phyloP scores from a whole-genome alignment of 2,888 invertebrate genomes.

The Lypha dubia region DNA sequence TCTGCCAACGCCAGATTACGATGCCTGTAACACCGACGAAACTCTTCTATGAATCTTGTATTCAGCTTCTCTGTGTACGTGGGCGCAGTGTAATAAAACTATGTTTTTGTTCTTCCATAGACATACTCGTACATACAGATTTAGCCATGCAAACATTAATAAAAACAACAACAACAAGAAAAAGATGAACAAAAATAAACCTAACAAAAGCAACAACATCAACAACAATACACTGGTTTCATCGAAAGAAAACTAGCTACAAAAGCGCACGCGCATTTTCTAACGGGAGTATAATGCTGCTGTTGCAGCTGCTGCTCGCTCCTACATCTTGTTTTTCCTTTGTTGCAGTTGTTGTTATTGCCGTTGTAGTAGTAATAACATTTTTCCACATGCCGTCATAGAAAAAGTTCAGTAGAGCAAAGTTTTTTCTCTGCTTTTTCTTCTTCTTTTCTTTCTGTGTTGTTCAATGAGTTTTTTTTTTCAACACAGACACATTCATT shows the following conservation, averaged over 20 bases:
- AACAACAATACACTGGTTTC: constrained; percentile 52
- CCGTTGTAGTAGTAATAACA: constrained; percentile 48
- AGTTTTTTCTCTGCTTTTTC: constrained; percentile 31
- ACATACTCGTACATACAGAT: constrained; percentile 40
- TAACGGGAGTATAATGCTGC: constrained; percentile 60
- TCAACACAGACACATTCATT: constrained; percentile 51
- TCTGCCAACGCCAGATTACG: constrained; percentile 50
- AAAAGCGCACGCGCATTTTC: constrained; percentile 70
- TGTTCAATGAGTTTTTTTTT: constrained; percentile 36
- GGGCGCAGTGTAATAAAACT: constrained; percentile 60
- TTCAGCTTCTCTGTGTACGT: constrained; percentile 57
- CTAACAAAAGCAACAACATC: not conserved
- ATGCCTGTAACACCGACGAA: constrained; percentile 48
- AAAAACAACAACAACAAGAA: constrained; percentile 23
- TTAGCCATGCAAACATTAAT: constrained; percentile 41
- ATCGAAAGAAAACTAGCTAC: constrained; percentile 59
- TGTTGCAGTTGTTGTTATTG: constrained; percentile 14
- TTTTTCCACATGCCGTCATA: constrained; percentile 63
- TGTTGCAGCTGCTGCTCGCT: constrained; percentile 24
- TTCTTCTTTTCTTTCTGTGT: not conserved
- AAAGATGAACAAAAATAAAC: not conserved
- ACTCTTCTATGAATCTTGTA: constrained; percentile 56
- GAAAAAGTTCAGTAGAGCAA: constrained; percentile 72
- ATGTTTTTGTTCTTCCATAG: constrained; percentile 42
- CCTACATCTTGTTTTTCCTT: not conserved